These are phyloP conservation scores for Isichthys henryi DNA, from an alignment of 2,113 vertebrate species.

Conservation along the genomic window DNA sequence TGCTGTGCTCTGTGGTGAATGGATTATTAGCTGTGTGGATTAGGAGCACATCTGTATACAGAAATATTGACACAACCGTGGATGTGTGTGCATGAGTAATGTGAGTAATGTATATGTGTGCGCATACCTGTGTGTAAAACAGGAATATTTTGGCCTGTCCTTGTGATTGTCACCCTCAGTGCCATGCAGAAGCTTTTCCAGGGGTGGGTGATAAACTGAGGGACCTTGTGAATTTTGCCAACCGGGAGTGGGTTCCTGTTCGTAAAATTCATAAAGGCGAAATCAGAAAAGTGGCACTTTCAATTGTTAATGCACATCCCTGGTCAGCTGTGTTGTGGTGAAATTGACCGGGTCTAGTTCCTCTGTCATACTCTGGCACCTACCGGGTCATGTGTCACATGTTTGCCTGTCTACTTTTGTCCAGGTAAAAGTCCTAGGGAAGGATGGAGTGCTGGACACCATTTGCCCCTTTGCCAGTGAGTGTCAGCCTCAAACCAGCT, in stretches of 20 bases:
- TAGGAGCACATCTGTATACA: background rate
- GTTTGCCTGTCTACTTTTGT: constrained; percentile 6
- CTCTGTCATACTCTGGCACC: background rate
- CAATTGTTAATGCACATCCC: background rate
- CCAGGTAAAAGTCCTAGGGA: constrained; percentile 47
- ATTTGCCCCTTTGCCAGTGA: constrained; percentile 50
- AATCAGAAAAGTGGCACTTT: background rate
- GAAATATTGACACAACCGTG: background rate
- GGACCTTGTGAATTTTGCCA: background rate
- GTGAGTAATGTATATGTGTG: too few species aligned
- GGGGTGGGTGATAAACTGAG: background rate
- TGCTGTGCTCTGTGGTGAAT: background rate
- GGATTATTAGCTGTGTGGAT: background rate
- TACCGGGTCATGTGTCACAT: background rate
- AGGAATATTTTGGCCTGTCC: background rate
- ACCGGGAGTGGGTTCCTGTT: background rate
- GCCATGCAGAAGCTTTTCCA: background rate
- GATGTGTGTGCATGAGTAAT: background rate
- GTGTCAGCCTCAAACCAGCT: constrained; percentile 21
- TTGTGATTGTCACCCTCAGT: background rate
- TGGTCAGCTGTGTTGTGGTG: background rate
- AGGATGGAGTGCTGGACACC: constrained; percentile 37
- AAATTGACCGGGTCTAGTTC: background rate
- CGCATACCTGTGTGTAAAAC: background rate
- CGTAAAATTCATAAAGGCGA: background rate